phyloP scores from a whole-genome alignment of 2,113 vertebrate genomes.

The Notiomystis cincta region DNA sequence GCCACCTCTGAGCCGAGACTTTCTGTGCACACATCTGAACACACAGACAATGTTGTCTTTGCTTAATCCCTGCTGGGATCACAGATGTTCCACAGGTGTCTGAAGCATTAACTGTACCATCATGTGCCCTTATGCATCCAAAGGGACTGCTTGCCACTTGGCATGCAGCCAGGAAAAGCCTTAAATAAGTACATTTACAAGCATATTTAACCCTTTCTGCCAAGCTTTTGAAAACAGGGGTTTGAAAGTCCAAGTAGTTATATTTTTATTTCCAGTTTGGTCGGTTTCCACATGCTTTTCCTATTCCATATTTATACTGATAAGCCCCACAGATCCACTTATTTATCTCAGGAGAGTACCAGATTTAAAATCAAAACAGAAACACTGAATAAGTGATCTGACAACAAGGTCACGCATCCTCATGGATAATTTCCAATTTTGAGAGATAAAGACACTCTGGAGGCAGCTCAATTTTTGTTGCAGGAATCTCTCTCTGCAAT shows the following conservation, averaged over 20 bases:
- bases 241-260: neutral
- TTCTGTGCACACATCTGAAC: neutral
- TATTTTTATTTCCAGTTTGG: neutral
- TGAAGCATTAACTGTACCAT: neutral
- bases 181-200: neutral
- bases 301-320: neutral
- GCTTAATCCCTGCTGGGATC: neutral
- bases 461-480: neutral
- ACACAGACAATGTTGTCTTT: neutral
- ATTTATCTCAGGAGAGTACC: neutral
- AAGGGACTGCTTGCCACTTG: neutral
- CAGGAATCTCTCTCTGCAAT: neutral
- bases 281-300: neutral
- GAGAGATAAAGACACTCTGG: neutral
- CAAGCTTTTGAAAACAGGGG: neutral
- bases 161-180: neutral
- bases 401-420: neutral
- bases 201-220: neutral
- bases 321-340: neutral
- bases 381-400: neutral
- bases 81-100: neutral
- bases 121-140: neutral
- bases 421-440: neutral
- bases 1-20: accelerated
- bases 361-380: neutral